Evolutionary conservation across 2,113 vertebrate species (phyloP).

Genomic region (Turdus rufiventris): DNA sequence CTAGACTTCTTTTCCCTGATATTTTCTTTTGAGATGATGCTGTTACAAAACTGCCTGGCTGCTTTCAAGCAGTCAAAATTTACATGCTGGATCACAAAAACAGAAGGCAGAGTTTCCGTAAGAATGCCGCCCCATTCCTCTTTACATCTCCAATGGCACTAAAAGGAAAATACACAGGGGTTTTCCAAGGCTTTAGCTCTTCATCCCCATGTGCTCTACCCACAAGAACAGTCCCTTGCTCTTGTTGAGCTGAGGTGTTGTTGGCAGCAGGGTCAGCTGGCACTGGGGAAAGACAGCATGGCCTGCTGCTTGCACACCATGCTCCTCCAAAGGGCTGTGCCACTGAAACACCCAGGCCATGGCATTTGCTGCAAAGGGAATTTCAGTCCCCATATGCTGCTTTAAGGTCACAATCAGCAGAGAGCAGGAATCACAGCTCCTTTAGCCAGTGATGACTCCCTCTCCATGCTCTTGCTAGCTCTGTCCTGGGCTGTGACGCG

Average conservation of each 20-base stretch:
- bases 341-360: background rate
- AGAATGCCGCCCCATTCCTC: background rate
- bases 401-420: background rate
- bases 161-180: background rate
- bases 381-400: accelerated
- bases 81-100: background rate
- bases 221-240: background rate
- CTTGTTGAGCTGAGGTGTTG: background rate
- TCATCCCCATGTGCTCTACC: background rate
- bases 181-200: background rate
- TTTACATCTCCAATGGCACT: background rate
- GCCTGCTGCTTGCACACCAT: background rate
- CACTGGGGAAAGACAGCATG: accelerated
- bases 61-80: background rate
- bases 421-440: background rate
- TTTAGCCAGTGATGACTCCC: background rate
- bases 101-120: background rate
- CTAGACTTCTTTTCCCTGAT: background rate
- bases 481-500: accelerated
- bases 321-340: background rate
- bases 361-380: background rate
- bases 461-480: background rate
- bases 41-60: background rate
- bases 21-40: background rate
- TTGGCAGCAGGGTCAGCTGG: accelerated